Conservation (phyloP, 2,888 invertebrate genomes). For the Saturnia japonica region DNA sequence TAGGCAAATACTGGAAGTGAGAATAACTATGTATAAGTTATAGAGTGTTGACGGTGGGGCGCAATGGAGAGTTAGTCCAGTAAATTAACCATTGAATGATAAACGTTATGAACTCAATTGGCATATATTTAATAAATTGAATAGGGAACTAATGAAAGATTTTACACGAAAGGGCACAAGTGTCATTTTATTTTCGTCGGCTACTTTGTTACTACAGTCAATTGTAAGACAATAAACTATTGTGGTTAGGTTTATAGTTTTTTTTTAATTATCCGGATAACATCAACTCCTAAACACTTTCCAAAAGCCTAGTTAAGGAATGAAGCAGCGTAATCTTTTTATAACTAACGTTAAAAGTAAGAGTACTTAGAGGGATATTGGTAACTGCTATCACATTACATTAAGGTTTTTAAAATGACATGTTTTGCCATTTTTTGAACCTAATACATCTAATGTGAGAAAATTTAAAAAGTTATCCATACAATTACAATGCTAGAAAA, state of each 20-base stretch:
- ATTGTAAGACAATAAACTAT: background rate
- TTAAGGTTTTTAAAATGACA: background rate
- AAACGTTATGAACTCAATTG: background rate
- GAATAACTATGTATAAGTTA: too few species aligned
- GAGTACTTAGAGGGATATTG: background rate
- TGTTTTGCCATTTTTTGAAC: too few species aligned
- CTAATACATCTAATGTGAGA: background rate
- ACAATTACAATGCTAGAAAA: too few species aligned
- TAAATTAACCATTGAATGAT: too few species aligned
- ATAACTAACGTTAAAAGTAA: background rate
- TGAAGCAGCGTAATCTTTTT: background rate
- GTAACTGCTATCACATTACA: background rate
- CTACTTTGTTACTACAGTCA: background rate
- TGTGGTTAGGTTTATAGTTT: too few species aligned
- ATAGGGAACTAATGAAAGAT: background rate
- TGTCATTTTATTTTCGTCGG: background rate
- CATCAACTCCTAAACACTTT: background rate
- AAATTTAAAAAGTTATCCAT: background rate
- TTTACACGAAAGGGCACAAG: background rate
- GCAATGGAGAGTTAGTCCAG: too few species aligned
- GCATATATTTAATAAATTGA: background rate
- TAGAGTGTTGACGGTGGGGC: too few species aligned
- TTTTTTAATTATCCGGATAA: background rate
- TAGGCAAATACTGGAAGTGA: too few species aligned
- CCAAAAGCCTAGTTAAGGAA: conserved; percentile 4